These are phyloP conservation scores for Drosophila dives DNA, from an alignment of 2,888 invertebrate species.

Conservation along the genomic window DNA sequence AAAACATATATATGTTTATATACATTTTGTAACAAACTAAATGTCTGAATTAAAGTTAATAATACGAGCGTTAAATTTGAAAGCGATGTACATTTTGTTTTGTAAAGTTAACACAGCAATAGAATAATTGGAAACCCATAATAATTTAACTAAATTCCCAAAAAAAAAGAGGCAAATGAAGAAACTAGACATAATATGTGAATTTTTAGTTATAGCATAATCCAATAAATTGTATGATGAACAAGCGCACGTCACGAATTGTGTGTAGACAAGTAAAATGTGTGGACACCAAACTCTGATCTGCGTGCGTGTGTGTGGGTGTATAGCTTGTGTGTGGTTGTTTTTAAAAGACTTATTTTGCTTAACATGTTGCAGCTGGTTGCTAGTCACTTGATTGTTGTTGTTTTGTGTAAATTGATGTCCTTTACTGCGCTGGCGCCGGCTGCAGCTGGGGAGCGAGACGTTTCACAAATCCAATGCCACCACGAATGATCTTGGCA, in stretches of 20 bases:
- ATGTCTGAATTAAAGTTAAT: constrained; percentile 57
- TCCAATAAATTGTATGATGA: constrained; percentile 27
- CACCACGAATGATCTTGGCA: constrained; percentile 86
- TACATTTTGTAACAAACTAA: constrained; percentile 23
- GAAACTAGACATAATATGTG: constrained; percentile 1
- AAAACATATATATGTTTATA: constrained; percentile 4
- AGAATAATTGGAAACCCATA: constrained; percentile 18
- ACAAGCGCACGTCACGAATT: constrained; percentile 2
- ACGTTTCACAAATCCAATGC: constrained; percentile 90
- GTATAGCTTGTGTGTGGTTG: constrained; percentile 9
- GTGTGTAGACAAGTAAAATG: constrained; percentile 34
- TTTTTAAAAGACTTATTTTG: constrained; percentile 40
- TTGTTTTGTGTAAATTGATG: constrained; percentile 30
- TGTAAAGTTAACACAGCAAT: constrained; percentile 1
- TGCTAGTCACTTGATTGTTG: constrained; percentile 37
- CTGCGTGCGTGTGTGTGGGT: constrained; percentile 20
- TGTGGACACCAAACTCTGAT: constrained; percentile 33
- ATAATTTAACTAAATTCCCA: constrained; percentile 34
- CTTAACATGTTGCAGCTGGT: constrained; percentile 30
- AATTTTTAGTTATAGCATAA: constrained; percentile 10
- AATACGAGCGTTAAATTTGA: constrained; percentile 52
- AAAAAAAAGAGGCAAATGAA: constrained; percentile 2
- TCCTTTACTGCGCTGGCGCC: constrained; percentile 64
- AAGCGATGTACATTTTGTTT: constrained; percentile 19
- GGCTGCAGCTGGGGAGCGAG: constrained; percentile 89